phyloP scores from a whole-genome alignment of 2,113 vertebrate species.

The Anseranas semipalmata region DNA sequence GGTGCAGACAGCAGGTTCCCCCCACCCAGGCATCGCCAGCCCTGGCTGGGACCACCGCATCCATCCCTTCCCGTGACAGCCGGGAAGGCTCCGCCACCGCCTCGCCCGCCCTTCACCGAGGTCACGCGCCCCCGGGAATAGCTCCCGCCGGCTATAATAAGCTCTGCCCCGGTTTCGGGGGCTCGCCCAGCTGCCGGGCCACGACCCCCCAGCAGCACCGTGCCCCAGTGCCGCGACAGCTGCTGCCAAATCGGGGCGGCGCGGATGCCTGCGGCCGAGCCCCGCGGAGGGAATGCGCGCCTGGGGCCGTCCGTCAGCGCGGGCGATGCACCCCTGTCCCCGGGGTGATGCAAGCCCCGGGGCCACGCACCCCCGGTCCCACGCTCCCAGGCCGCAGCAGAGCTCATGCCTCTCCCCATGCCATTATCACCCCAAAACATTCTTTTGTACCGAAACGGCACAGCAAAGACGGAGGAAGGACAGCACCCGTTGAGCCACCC shows the following conservation, averaged over 20 bases:
- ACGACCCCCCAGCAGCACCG: not conserved
- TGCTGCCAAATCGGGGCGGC: not conserved
- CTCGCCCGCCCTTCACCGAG: not conserved
- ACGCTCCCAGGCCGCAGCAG: not conserved
- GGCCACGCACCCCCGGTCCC: not conserved
- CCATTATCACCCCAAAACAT: rapidly evolving
- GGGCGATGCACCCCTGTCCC: not conserved
- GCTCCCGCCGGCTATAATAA: not conserved
- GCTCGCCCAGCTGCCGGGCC: slow-evolving; percentile 9
- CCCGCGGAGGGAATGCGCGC: not conserved
- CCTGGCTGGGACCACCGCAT: not conserved
- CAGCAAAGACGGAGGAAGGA: not conserved
- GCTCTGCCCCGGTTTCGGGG: not conserved
- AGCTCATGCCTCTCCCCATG: not conserved
- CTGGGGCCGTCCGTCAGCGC: not conserved
- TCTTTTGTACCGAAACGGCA: not conserved
- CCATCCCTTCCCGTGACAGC: not conserved
- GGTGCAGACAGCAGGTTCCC: not conserved
- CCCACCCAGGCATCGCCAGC: not conserved
- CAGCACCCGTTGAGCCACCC: not conserved
- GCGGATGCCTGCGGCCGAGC: not conserved
- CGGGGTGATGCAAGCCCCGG: not conserved
- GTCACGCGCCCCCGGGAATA: not conserved
- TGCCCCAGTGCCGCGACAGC: not conserved
- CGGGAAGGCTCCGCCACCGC: not conserved